Base-by-base conservation (phyloP, 2,113 vertebrate genomes). In the Columba livia region DNA sequence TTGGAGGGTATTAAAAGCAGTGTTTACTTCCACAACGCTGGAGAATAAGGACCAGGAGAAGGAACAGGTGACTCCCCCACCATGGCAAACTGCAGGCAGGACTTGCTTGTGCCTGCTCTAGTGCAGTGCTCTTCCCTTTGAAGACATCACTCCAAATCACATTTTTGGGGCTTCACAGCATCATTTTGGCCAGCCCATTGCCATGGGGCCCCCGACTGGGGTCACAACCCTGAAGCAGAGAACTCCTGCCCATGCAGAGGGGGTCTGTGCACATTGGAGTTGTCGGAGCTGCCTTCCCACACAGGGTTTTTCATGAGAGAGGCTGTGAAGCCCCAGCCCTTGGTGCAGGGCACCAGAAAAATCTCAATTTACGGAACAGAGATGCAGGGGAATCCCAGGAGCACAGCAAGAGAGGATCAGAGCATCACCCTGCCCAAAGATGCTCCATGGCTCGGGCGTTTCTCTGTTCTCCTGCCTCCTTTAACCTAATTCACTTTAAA, bases 1-100 rank as follows among this genome's bases (percentile, higher is more conserved):
- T 78, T 86, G 69, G 60, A 84, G 32, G 64, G 72, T 42, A 83
- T 96, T 88, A 86, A 61, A 44, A 88, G 58, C 62, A 53, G 26
- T n/a, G 38, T 75, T 97, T 89, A 48, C 54, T 50, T 82, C 78
- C 82, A 66, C 56, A 83, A 40, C 15, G 69, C 6, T 0, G 1
- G 42, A 73, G 60, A 56, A 47, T 12, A 54, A 88, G 32, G 44
- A 47, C 6, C 7, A 78, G 47, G 71, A 70, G 44, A 57, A 82
- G 50, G 62, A 74, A 2, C 2, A 69, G 54, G 42, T 5, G 16
- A 38, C 5, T 9, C 5, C 7, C 23, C 12, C 62, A 17, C 64
- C 16, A 48, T 0, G 5, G 36, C 16, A 50, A 72, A 36, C 26
- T 15, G 32, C 21, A 73, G 71, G 50, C 6, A 51, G 13, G 10